Evolutionary conservation across 2,888 invertebrate genomes (phyloP).

Genomic region (Melanargia galathea): DNA sequence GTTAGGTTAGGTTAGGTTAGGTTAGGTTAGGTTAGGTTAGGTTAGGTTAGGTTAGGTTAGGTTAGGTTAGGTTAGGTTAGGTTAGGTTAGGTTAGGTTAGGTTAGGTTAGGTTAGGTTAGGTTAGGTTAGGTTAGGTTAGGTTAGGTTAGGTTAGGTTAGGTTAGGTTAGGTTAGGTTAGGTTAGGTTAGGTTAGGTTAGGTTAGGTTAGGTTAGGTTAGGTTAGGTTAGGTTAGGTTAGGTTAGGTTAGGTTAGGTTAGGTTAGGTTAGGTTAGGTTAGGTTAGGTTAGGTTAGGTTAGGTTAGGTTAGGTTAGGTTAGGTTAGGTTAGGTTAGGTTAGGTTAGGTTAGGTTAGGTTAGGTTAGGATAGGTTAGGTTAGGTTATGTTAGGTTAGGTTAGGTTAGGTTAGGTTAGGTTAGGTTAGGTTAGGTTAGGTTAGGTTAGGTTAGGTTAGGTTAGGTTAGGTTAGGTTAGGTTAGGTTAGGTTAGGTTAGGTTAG

Average conservation of each 20-base stretch:
- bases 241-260: conserved; percentile 39
- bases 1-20: conserved; percentile 35
- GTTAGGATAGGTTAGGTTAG: conserved; percentile 30
- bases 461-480: too few species aligned
- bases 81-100: conserved; percentile 37
- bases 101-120: conserved; percentile 35
- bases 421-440: too few species aligned
- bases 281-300: conserved; percentile 39
- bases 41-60: conserved; percentile 34
- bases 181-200: conserved; percentile 39
- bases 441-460: too few species aligned
- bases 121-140: conserved; percentile 36
- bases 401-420: too few species aligned
- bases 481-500: too few species aligned
- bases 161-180: conserved; percentile 39
- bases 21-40: conserved; percentile 33
- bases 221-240: conserved; percentile 39
- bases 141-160: conserved; percentile 39
- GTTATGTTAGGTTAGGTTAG: too few species aligned
- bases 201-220: conserved; percentile 38
- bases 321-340: conserved; percentile 31
- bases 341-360: conserved; percentile 31
- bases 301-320: conserved; percentile 35
- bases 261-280: conserved; percentile 38
- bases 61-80: conserved; percentile 37